Evolutionary conservation across 2,888 invertebrate species (phyloP).

Genomic region (Papilio gigon): DNA sequence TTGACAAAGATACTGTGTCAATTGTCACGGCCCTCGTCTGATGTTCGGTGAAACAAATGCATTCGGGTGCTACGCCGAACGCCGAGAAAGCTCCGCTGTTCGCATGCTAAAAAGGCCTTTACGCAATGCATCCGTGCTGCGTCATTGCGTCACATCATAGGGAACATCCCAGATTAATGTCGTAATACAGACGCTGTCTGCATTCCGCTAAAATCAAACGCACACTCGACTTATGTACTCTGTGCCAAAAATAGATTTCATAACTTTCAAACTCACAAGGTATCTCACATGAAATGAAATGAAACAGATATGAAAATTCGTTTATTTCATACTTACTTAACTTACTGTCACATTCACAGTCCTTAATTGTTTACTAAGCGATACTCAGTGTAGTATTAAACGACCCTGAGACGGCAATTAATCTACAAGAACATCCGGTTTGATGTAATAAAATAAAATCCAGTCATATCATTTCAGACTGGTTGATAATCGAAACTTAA

Average conservation of each 20-base stretch:
- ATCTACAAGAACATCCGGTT: too few species aligned
- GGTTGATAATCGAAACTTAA: too few species aligned
- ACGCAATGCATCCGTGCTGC: conserved; percentile 64
- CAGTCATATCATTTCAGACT: too few species aligned
- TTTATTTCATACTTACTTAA: too few species aligned
- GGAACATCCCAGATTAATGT: conserved; percentile 62
- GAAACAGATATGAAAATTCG: not conserved
- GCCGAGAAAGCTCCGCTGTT: conserved; percentile 73
- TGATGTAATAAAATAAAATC: too few species aligned
- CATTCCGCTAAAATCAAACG: conserved; percentile 36
- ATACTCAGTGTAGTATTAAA: too few species aligned
- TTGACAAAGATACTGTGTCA: conserved; percentile 63
- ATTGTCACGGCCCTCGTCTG: conserved; percentile 65
- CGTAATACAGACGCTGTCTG: conserved; percentile 52
- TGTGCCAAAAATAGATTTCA: not conserved
- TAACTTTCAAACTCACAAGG: not conserved
- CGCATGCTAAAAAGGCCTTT: conserved; percentile 77
- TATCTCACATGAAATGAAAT: too few species aligned
- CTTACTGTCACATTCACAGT: too few species aligned
- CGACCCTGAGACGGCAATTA: too few species aligned
- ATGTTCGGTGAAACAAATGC: conserved; percentile 59
- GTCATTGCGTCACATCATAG: conserved; percentile 61
- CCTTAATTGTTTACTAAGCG: too few species aligned
- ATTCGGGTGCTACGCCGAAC: conserved; percentile 67
- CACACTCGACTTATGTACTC: not conserved